A percentile compares a stretch with the other conserved stretches of the same genome.
Evolutionary conservation across 2,888 invertebrate genomes (phyloP).

Genomic region (Protonemura montana): DNA sequence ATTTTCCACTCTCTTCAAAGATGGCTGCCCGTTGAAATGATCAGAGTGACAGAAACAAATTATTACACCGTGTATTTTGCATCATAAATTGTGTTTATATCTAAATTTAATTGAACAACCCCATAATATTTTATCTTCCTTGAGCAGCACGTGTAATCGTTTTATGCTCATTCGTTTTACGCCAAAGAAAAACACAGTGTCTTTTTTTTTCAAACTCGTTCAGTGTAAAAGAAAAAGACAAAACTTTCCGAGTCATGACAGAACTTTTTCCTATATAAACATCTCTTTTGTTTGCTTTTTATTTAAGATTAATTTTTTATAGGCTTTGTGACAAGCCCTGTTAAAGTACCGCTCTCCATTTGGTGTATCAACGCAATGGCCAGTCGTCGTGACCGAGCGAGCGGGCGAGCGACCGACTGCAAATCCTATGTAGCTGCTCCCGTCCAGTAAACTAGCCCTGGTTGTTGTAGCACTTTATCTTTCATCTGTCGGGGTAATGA

Average conservation of each 20-base stretch:
- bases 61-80: background rate
- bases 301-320: slow-evolving; percentile 41
- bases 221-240: background rate
- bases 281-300: slow-evolving; percentile 34
- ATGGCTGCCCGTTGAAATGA: background rate
- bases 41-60: background rate
- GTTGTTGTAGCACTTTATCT: slow-evolving; percentile 23
- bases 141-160: background rate
- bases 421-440: background rate
- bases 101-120: background rate
- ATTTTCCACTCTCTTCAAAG: background rate
- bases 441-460: background rate
- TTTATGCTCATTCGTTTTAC: background rate
- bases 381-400: background rate
- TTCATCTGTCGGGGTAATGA: slow-evolving; percentile 44
- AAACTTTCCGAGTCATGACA: slow-evolving; percentile 22
- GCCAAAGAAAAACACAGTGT: background rate
- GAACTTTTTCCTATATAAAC: background rate
- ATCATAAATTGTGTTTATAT: background rate
- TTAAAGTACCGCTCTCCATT: slow-evolving; percentile 35
- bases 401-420: background rate
- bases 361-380: background rate
- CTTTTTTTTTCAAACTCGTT: background rate
- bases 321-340: slow-evolving; percentile 34
- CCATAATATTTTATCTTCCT: background rate